Conservation (phyloP, 2,797 vertebrate species). For the Chanos chanos region DNA sequence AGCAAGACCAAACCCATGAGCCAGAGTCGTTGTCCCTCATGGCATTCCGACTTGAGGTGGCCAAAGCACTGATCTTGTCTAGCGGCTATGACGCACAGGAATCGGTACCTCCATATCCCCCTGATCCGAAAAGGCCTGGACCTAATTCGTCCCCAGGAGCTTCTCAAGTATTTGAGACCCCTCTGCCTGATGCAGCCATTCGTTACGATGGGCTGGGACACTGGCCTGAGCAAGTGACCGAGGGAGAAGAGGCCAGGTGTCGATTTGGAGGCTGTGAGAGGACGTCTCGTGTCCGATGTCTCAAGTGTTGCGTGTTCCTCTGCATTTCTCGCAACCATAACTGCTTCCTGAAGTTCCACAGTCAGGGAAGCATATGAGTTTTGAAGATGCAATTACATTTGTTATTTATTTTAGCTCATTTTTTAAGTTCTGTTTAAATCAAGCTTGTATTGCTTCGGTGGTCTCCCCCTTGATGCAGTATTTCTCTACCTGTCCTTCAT, state of each 20-base stretch:
- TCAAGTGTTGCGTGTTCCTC: slow-evolving; percentile 80
- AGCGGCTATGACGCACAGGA: slow-evolving; percentile 60
- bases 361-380: slow-evolving; percentile 52
- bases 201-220: slow-evolving; percentile 74
- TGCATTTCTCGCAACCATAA: slow-evolving; percentile 78
- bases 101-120: slow-evolving; percentile 61
- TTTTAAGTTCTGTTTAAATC: too few species aligned
- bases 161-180: slow-evolving; percentile 52
- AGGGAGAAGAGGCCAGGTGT: slow-evolving; percentile 70
- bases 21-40: slow-evolving; percentile 63
- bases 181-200: slow-evolving; percentile 63
- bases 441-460: too few species aligned
- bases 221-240: slow-evolving; percentile 76
- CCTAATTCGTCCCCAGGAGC: slow-evolving; percentile 48
- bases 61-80: slow-evolving; percentile 68
- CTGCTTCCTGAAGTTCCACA: slow-evolving; percentile 79
- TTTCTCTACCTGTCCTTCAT: too few species aligned
- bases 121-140: slow-evolving; percentile 42
- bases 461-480: too few species aligned
- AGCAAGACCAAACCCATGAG: slow-evolving; percentile 41
- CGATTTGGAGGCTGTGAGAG: slow-evolving; percentile 71
- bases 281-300: slow-evolving; percentile 73
- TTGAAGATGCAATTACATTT: background rate
- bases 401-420: background rate
- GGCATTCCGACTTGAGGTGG: slow-evolving; percentile 73